Percentiles rank a stretch among this genome's conserved stretches.
Evolutionary conservation across 2,797 vertebrate genomes (phyloP).

Genomic region (Cercopithecus mitis): DNA sequence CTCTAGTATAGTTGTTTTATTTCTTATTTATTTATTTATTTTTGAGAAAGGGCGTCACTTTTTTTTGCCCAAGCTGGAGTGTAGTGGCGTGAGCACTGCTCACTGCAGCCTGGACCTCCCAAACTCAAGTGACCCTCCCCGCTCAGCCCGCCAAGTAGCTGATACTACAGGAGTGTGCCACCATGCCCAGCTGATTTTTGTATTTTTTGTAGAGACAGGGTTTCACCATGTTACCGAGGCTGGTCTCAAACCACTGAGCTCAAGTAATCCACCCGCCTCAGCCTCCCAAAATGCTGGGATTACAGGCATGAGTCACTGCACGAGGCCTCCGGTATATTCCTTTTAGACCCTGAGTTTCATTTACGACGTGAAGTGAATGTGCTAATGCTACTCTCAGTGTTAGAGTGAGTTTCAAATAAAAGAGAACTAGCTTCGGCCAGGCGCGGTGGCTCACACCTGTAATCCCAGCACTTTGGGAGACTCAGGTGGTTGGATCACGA

Average conservation of each 20-base stretch:
- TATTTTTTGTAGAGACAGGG: background rate
- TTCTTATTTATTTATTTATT: background rate
- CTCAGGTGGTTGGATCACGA: too few relatives aligned
- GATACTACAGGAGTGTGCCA: background rate
- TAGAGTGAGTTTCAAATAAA: background rate
- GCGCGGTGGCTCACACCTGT: too few relatives aligned
- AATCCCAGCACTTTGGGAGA: too few relatives aligned
- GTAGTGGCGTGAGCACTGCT: background rate
- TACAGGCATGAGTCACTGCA: background rate
- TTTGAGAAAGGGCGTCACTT: background rate
- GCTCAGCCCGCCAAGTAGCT: background rate
- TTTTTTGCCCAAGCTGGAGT: background rate
- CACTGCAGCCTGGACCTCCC: background rate
- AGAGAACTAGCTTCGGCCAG: background rate
- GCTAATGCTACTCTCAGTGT: background rate
- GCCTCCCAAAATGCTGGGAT: background rate
- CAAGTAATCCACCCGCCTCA: background rate
- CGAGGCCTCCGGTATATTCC: background rate
- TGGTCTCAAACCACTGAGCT: background rate
- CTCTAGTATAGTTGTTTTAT: background rate
- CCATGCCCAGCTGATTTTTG: background rate
- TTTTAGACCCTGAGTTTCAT: background rate
- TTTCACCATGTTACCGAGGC: background rate
- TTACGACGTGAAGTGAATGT: background rate
- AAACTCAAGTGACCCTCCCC: background rate